Evolutionary conservation across 2,797 vertebrate species (phyloP).

Genomic region (Sebastes trivittatus): DNA sequence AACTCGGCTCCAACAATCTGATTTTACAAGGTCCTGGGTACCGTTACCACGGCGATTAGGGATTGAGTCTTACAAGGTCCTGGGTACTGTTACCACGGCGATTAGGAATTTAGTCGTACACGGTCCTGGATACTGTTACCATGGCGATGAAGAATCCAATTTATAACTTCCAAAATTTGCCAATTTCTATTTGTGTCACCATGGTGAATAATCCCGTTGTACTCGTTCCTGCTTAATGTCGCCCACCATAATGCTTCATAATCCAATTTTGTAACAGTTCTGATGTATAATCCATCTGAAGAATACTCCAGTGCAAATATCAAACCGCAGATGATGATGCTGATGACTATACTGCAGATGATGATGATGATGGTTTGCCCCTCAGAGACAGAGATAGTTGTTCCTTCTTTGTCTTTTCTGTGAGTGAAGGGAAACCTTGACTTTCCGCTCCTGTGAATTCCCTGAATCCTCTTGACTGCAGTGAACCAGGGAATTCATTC

Average conservation of each 20-base stretch:
- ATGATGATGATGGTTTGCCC: not conserved
- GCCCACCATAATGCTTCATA: too few relatives aligned
- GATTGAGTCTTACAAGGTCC: not conserved
- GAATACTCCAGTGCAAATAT: not conserved
- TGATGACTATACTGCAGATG: not conserved
- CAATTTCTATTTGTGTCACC: not conserved
- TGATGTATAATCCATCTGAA: not conserved
- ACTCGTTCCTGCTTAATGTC: not conserved
- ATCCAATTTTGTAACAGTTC: not conserved
- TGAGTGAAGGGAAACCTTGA: not conserved
- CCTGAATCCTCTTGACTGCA: conserved; percentile 41
- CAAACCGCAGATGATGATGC: not conserved
- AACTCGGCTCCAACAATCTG: not conserved
- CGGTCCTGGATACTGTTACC: not conserved
- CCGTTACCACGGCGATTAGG: not conserved
- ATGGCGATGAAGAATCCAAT: not conserved
- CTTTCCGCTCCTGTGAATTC: conserved; percentile 34
- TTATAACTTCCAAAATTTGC: not conserved
- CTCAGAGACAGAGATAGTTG: not conserved
- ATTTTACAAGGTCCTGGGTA: not conserved
- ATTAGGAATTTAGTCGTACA: too few relatives aligned
- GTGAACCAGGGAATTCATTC: conserved; percentile 34
- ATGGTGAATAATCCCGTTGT: not conserved
- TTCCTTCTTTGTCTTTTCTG: not conserved
- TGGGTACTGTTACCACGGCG: not conserved